Evolutionary conservation across 30 jellyfish, hydroid and myxozoan genomes (phyloP), one percentile per base, ranked within the genome.

Genomic region (Pseudorhiza aurosa): DNA sequence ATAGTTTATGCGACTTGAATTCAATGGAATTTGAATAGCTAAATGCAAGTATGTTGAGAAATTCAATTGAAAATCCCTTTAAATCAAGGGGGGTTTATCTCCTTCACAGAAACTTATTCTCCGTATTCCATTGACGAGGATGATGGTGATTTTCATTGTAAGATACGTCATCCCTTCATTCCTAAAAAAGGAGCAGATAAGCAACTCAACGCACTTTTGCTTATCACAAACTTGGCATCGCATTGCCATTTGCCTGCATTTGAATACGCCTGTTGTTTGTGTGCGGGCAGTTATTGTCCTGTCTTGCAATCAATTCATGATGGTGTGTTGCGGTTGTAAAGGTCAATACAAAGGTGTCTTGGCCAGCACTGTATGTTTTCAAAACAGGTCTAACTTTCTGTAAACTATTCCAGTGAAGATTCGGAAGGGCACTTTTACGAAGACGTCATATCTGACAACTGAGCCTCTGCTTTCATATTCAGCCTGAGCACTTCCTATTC

Each of bases 51-150:
- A 17, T 56, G 70, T 33, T 56, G 70, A 28, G 70, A 11, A 56
- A 56, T 56, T 56, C 39, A 56, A 56, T 56, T 28, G 70, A 31
- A 18, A 56, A 56, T 56, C 70, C 70, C 9, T 56, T 56, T 56
- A 56, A 56, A 56, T 56, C 70, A 39, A n/a, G 33, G n/a, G n/a
- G 70, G 70, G 40, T 56, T 56, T 56, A 56, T 56, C 32, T 56
- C 40, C 25, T 56, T 19, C 32, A 21, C 28, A 22, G 39, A 56
- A 31, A 56, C 22, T 22, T 18, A 5, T 8, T 56, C 14, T 28
- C 14, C 25, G 18, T 33, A 56, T n/a, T 7, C 39, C 70, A 56
- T 56, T 56, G 40, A 56, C 39, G 25, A 33, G 6, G 70, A 31
- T 17, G 25, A 17, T 56, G 70, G 9, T 9, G 33, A 31, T 56